Conservation (phyloP, 1,140 invertebrate species). For the Drosophila kepulauana region DNA sequence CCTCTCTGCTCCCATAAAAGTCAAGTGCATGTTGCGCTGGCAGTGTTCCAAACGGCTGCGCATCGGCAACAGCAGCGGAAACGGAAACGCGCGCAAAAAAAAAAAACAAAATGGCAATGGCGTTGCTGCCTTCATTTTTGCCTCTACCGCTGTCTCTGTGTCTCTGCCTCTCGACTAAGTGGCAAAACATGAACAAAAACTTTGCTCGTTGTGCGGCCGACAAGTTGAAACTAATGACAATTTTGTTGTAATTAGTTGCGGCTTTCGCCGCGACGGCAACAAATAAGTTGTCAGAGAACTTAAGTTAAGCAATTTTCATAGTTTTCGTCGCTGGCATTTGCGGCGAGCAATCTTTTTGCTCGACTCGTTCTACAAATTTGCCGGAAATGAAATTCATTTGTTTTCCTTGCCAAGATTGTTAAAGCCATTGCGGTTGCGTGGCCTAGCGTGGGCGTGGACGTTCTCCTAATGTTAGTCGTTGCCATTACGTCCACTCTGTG, state of each 20-base stretch:
- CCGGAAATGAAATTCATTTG: slow-evolving; percentile 82
- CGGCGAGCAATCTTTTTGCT: slow-evolving; percentile 61
- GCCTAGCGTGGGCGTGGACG: slow-evolving; percentile 23
- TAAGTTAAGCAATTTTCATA: slow-evolving; percentile 81
- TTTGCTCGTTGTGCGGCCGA: slow-evolving; percentile 76
- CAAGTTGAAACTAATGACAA: slow-evolving; percentile 83
- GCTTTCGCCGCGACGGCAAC: slow-evolving; percentile 69
- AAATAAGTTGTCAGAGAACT: slow-evolving; percentile 80
- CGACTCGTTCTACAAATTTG: slow-evolving; percentile 65
- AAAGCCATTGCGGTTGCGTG: slow-evolving; percentile 18
- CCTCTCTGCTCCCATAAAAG: slow-evolving; percentile 54
- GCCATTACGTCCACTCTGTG: slow-evolving; percentile 48
- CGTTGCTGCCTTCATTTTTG: slow-evolving; percentile 19
- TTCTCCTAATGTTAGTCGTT: slow-evolving; percentile 6
- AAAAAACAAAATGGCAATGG: slow-evolving; percentile 58
- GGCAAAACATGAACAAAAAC: slow-evolving; percentile 81
- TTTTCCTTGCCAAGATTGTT: slow-evolving; percentile 61
- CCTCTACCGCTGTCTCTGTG: not conserved
- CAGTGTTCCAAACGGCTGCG: slow-evolving; percentile 67
- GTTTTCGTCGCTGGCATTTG: slow-evolving; percentile 67
- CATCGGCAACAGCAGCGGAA: slow-evolving; percentile 56
- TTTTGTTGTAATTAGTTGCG: slow-evolving; percentile 82
- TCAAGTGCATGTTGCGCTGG: slow-evolving; percentile 65
- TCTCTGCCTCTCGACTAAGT: slow-evolving; percentile 58
- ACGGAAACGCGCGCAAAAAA: slow-evolving; percentile 59